Conservation (phyloP, 2,797 vertebrate species). For the Myioborus miniatus region DNA sequence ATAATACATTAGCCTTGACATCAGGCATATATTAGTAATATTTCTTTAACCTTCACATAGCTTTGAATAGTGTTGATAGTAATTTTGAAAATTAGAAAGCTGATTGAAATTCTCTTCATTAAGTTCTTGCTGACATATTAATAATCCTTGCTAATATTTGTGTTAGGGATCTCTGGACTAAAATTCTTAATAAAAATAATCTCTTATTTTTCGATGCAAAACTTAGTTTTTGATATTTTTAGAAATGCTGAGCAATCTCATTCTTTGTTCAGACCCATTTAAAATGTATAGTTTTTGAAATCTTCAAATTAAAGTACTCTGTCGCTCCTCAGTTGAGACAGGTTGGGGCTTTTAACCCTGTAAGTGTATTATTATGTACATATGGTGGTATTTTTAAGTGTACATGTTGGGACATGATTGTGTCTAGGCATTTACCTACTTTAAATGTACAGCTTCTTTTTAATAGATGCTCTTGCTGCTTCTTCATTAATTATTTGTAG, state of each 20-base stretch:
- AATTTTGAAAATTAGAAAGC: slow-evolving; percentile 56
- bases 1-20: slow-evolving; percentile 30
- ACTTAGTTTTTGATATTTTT: not conserved
- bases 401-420: not conserved
- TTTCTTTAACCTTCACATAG: slow-evolving; percentile 43
- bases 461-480: not conserved
- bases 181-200: not conserved
- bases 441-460: not conserved
- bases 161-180: not conserved
- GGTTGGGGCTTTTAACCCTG: not conserved
- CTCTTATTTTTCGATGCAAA: slow-evolving; percentile 46
- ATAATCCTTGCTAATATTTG: slow-evolving; percentile 38
- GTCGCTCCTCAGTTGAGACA: not conserved
- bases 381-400: not conserved
- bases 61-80: slow-evolving; percentile 38
- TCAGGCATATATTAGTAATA: slow-evolving; percentile 41
- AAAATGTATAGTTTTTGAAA: not conserved
- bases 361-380: not conserved
- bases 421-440: not conserved
- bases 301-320: not conserved
- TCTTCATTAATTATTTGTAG: not conserved
- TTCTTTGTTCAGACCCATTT: slow-evolving; percentile 34
- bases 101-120: slow-evolving; percentile 47
- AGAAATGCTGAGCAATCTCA: slow-evolving; percentile 36
- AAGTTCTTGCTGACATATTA: slow-evolving; percentile 57